Base-by-base conservation (phyloP, 2,113 vertebrate species). In the Cephalopterus ornatus region DNA sequence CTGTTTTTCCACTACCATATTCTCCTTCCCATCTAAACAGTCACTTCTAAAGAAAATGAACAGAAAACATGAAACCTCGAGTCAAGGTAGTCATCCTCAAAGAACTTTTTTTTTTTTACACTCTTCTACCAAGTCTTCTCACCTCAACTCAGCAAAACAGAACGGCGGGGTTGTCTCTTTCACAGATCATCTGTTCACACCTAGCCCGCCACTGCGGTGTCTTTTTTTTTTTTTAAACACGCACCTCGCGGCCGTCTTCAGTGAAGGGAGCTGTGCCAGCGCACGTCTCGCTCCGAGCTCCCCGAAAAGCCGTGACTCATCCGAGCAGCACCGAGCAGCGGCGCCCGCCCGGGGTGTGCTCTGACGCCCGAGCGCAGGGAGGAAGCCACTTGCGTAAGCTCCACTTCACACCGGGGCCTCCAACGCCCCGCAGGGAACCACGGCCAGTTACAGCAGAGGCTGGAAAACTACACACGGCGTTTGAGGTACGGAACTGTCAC, bases 291-390 rank as follows among this genome's bases (percentile, higher is more conserved):
- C 56, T 33, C 65, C 26, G 16, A 6, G 72, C 20, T 35, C 61
- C 23, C n/a, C 2, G n/a, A n/a, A 5, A 35, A 28, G 26, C 56
- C 5, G 56, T 4, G 39, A 13, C 85, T 42, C 37, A 2, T 11
- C 15, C 6, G 15, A 37, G 47, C 72, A 11, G 15, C 2, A 5
- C 24, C 3, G 15, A 37, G 47, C 72, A 11, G 15, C 2, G 4
- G 21, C 3, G 53, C 19, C 3, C 14, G 27, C 6, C 5, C 41
- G 9, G 6, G 18, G 22, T 22, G 26, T 2, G 10, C 18, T 41
- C 33, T 6, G 88, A 44, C 2, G 0, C 0, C n/a, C 2, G 20
- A 16, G 35, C 67, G 41, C 0, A 7, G 15, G 4, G 5, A 63
- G 27, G 74, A 37, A 66, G 70, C 41, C 24, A 24, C 12, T 0